phyloP scores from a whole-genome alignment of 2,113 vertebrate species.

The Pedetes capensis region DNA sequence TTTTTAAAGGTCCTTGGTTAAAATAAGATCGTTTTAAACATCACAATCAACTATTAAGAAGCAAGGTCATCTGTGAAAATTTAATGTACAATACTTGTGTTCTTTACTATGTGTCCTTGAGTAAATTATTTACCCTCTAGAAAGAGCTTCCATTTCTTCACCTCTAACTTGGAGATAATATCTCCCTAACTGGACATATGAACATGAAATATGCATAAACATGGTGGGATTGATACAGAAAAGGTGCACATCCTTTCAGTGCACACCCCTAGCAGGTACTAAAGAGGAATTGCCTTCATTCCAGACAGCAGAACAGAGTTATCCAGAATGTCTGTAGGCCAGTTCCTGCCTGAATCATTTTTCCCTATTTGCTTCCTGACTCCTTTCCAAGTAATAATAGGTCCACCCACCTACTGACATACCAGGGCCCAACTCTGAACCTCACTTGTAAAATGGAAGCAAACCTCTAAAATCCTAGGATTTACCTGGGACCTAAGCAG shows the following conservation, averaged over 20 bases:
- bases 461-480: background rate
- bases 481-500: background rate
- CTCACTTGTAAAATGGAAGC: background rate
- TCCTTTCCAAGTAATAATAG: background rate
- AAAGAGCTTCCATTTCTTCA: background rate
- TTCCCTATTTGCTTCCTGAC: background rate
- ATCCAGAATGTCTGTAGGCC: fast-evolving
- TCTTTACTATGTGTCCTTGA: background rate
- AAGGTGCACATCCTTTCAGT: background rate
- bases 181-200: background rate
- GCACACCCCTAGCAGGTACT: background rate
- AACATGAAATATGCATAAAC: background rate
- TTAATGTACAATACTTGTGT: background rate
- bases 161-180: background rate
- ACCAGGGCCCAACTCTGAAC: background rate
- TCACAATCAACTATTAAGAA: background rate
- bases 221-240: background rate
- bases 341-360: fast-evolving
- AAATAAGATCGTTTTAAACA: background rate
- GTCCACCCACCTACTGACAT: no score
- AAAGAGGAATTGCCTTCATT: background rate
- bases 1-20: background rate
- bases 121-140: background rate
- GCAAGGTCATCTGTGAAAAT: background rate
- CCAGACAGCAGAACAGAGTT: background rate